phyloP scores from a whole-genome alignment of 2,113 vertebrate genomes.

The Nothoprocta perdicaria region DNA sequence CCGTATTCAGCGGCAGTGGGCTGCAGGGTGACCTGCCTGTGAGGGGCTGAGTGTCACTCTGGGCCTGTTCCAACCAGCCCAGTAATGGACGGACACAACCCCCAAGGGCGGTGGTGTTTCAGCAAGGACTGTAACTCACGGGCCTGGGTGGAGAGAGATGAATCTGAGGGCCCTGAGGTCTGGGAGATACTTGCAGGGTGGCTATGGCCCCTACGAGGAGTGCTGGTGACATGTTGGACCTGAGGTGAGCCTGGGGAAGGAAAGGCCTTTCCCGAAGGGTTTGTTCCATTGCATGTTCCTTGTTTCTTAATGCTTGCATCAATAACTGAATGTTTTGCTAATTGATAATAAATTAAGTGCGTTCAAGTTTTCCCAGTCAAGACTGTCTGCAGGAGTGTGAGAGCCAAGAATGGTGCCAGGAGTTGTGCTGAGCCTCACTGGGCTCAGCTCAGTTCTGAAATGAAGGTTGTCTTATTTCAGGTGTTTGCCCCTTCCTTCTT shows the following conservation, averaged over 20 bases:
- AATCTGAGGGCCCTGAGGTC: too few relatives aligned
- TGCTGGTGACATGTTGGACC: too few relatives aligned
- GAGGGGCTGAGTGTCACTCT: neutral
- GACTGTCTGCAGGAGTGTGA: neutral
- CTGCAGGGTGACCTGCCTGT: neutral
- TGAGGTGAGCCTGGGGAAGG: neutral
- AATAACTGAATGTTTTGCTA: neutral
- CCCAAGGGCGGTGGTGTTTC: too few relatives aligned
- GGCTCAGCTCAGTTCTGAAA: neutral
- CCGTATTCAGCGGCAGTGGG: too few relatives aligned
- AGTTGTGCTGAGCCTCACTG: neutral
- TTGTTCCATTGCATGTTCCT: neutral
- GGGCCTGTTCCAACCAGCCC: too few relatives aligned
- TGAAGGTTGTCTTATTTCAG: neutral
- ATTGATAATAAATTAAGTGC: neutral
- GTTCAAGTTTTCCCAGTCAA: neutral
- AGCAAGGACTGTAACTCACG: too few relatives aligned
- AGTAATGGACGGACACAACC: too few relatives aligned
- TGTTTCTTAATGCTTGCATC: neutral
- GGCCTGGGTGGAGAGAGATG: too few relatives aligned
- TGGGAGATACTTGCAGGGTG: too few relatives aligned
- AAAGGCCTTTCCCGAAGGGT: neutral
- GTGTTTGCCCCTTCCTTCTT: neutral
- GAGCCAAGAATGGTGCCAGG: neutral
- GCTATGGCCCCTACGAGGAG: too few relatives aligned